These are phyloP conservation scores for Tautogolabrus adspersus DNA, from an alignment of 2,113 vertebrate genomes.

Conservation along the genomic window DNA sequence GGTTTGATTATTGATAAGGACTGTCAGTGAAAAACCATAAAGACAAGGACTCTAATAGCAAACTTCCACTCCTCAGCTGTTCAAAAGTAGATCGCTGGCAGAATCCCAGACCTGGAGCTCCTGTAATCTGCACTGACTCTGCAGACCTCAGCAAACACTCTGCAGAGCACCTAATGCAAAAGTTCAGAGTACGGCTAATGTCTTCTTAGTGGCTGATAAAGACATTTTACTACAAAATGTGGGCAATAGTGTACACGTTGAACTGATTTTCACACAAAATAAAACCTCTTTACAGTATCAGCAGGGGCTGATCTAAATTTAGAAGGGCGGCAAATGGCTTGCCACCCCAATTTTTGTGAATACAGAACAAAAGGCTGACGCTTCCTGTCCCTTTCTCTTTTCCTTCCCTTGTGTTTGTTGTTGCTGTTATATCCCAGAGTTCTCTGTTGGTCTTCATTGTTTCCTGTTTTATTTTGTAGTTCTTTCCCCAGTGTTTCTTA, in stretches of 20 bases:
- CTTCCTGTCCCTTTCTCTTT: too few species aligned
- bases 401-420: too few species aligned
- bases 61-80: constrained; percentile 30
- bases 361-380: too few species aligned
- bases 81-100: constrained; percentile 58
- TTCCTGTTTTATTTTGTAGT: too few species aligned
- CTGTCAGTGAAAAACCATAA: constrained; percentile 46
- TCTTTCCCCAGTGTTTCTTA: too few species aligned
- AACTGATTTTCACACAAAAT: background rate
- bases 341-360: too few species aligned
- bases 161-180: constrained; percentile 13
- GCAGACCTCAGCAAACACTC: constrained; percentile 35
- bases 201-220: background rate
- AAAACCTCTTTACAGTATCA: background rate
- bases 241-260: background rate
- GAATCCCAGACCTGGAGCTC: constrained; percentile 20
- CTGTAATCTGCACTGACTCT: constrained; percentile 49
- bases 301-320: too few species aligned
- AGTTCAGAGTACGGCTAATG: constrained; percentile 9
- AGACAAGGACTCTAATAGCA: constrained; percentile 26
- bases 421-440: too few species aligned
- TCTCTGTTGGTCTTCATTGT: too few species aligned
- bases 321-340: too few species aligned
- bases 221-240: background rate
- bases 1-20: constrained; percentile 31